A percentile compares a stretch with the other conserved stretches of the same genome.
Conservation (phyloP, 1,140 invertebrate genomes). For the Xylocopa sonorina region DNA sequence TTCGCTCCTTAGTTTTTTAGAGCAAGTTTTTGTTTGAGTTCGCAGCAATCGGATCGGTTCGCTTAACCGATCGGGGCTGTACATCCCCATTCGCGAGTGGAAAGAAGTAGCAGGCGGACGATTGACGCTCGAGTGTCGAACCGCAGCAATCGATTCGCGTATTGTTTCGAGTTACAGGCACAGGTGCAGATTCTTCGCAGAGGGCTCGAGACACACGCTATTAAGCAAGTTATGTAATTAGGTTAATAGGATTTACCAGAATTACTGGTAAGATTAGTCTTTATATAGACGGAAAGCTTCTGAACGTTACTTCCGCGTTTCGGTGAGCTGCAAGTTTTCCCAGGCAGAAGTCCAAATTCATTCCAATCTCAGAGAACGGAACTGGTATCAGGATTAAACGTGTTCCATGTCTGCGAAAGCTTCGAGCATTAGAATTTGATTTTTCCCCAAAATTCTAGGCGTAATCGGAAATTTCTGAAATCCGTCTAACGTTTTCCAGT, state of each 20-base stretch:
- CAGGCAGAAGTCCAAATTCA: slow-evolving; percentile 9
- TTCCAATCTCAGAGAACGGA: not conserved
- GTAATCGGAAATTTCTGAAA: too few species aligned
- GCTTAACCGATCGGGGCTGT: too few species aligned
- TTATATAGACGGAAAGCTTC: slow-evolving; percentile 16
- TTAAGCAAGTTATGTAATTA: slow-evolving; percentile 40
- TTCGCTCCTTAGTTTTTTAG: not conserved
- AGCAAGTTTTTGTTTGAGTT: too few species aligned
- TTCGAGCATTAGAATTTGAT: too few species aligned
- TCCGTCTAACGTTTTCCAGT: too few species aligned
- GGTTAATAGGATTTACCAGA: slow-evolving; percentile 33
- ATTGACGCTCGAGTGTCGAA: slow-evolving; percentile 2
- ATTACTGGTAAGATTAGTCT: slow-evolving; percentile 16
- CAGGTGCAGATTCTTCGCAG: slow-evolving; percentile 26
- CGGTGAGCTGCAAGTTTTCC: not conserved
- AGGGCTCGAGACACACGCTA: slow-evolving; percentile 4
- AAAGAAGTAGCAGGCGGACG: not conserved
- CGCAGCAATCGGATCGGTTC: too few species aligned
- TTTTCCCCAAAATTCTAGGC: too few species aligned
- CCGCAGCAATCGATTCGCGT: not conserved
- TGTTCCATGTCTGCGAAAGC: not conserved
- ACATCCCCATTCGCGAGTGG: not conserved
- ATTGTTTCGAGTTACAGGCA: slow-evolving; percentile 11
- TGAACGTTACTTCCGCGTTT: slow-evolving; percentile 15
- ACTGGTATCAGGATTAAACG: not conserved